Percentiles rank a stretch among this genome's conserved stretches.
Evolutionary conservation across 2,888 invertebrate species (phyloP).

Genomic region (Nemurella pictetii): DNA sequence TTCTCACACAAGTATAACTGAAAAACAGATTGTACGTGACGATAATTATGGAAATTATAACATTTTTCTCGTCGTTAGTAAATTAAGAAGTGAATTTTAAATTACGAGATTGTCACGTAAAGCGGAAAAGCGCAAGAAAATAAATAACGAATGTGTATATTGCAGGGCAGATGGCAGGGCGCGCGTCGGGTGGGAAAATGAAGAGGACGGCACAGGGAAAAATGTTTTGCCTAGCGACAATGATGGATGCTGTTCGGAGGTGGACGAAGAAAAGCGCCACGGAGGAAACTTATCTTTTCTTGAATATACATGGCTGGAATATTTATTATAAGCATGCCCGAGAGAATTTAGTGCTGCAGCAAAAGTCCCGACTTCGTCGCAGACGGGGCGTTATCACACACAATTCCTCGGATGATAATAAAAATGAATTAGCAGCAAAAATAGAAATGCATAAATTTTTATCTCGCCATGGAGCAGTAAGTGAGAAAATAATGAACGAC

Average conservation of each 20-base stretch:
- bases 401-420: conserved; percentile 41
- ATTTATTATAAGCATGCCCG: conserved; percentile 37
- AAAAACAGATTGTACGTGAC: conserved; percentile 22
- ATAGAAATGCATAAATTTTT: conserved; percentile 37
- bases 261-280: conserved; percentile 18
- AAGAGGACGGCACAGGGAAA: neutral
- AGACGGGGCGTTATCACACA: conserved; percentile 20
- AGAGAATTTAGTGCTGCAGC: conserved; percentile 13
- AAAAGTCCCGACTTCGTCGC: neutral
- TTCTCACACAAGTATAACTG: conserved; percentile 19
- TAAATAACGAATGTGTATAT: conserved; percentile 16
- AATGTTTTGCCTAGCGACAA: conserved; percentile 5
- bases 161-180: neutral
- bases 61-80: conserved; percentile 27
- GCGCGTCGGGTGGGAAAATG: no score
- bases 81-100: conserved; percentile 29
- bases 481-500: conserved; percentile 22
- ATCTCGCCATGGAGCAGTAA: neutral
- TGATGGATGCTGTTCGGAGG: conserved; percentile 17
- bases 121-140: conserved; percentile 9
- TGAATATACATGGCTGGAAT: conserved; percentile 30
- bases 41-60: conserved; percentile 30
- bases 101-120: conserved; percentile 27
- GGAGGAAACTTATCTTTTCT: conserved; percentile 29
- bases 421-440: conserved; percentile 43